Conservation (phyloP, 2,888 invertebrate genomes). For the Aromia moschata region DNA sequence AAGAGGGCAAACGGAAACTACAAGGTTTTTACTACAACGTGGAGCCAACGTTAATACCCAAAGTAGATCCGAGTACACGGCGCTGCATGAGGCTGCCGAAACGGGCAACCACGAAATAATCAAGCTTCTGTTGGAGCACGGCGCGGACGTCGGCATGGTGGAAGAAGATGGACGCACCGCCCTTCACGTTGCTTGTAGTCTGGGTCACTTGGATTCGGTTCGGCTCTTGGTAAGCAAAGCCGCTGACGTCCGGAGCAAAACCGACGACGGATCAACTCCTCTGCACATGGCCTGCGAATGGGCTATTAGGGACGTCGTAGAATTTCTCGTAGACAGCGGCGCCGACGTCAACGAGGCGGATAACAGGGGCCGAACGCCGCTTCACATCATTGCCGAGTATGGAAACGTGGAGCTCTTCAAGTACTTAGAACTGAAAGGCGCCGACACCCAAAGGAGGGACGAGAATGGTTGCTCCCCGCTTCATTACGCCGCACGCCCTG, state of each 20-base stretch:
- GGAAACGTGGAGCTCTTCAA: neutral
- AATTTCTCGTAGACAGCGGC: neutral
- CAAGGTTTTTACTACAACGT: neutral
- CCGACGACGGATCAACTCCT: neutral
- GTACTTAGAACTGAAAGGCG: neutral
- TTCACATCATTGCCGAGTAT: neutral
- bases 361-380: neutral
- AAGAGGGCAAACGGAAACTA: neutral
- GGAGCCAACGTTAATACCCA: neutral
- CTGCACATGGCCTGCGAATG: neutral
- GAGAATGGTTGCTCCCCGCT: neutral
- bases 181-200: neutral
- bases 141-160: neutral
- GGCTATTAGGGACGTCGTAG: neutral
- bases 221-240: neutral
- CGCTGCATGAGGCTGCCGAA: neutral
- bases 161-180: neutral
- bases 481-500: neutral
- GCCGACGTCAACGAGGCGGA: neutral
- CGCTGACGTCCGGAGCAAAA: neutral
- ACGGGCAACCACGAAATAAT: neutral
- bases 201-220: too few relatives aligned
- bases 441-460: neutral
- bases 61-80: neutral
- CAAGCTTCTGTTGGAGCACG: neutral